Percentiles rank a stretch among this genome's conserved stretches.
Conservation (phyloP, 2,888 invertebrate species). For the Cabera pusaria region DNA sequence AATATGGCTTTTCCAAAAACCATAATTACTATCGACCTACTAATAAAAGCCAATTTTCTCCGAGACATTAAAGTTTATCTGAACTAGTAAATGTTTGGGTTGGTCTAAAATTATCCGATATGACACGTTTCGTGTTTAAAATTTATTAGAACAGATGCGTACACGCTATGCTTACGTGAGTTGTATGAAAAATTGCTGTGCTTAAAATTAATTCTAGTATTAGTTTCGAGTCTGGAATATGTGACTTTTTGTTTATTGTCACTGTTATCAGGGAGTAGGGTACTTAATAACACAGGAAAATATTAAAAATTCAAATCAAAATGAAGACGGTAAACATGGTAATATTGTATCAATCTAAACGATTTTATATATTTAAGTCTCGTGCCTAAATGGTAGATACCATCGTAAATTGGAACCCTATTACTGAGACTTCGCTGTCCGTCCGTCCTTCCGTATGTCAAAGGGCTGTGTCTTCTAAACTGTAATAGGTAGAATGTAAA, state of each 20-base stretch:
- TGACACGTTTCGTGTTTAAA: constrained; percentile 53
- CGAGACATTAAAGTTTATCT: constrained; percentile 60
- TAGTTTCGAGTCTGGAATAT: background rate
- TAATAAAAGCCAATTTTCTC: constrained; percentile 46
- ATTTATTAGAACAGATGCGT: constrained; percentile 55
- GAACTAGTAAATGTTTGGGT: constrained; percentile 53
- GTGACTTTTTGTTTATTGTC: background rate
- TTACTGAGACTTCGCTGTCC: no score
- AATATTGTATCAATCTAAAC: no score
- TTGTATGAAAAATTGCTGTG: constrained; percentile 19
- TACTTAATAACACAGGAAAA: no score
- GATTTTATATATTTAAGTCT: no score
- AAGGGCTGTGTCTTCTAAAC: no score
- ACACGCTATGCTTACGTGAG: constrained; percentile 25
- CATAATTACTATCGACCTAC: constrained; percentile 27
- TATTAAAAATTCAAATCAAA: no score
- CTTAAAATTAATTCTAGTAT: constrained; percentile 8
- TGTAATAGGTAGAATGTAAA: no score
- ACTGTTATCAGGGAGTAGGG: no score
- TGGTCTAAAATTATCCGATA: constrained; percentile 57
- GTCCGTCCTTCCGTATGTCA: no score
- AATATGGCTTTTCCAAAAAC: constrained; percentile 33
- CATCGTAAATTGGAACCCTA: no score
- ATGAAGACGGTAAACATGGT: no score
- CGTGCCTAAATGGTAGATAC: no score